Evolutionary conservation across 2,888 invertebrate species (phyloP).

Genomic region (Elegia similella): DNA sequence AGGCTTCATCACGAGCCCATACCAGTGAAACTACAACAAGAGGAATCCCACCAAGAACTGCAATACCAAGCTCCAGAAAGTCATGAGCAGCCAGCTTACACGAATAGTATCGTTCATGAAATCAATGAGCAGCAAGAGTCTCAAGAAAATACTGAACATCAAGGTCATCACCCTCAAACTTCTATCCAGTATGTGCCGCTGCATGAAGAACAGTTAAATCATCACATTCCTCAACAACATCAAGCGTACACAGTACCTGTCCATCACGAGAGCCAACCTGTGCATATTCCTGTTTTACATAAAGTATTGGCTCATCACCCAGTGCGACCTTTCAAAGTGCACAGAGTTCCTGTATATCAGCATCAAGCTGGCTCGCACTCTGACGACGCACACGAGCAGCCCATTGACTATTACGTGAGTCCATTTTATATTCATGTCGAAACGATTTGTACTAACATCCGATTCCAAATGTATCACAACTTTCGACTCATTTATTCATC

Average conservation of each 20-base stretch:
- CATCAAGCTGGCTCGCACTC: constrained; percentile 40
- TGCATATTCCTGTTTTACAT: constrained; percentile 34
- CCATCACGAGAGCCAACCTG: constrained; percentile 41
- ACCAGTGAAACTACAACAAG: constrained; percentile 39
- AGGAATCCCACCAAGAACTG: constrained; percentile 49
- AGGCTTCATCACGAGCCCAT: constrained; percentile 45
- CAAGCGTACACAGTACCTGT: constrained; percentile 34
- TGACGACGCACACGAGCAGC: constrained; percentile 57
- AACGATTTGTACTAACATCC: constrained; percentile 40
- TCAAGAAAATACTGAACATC: constrained; percentile 47
- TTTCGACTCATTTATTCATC: constrained; percentile 64
- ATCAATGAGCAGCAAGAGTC: constrained; percentile 47
- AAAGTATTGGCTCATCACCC: constrained; percentile 28
- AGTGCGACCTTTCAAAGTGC: constrained; percentile 31
- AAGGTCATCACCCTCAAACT: constrained; percentile 31
- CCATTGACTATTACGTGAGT: constrained; percentile 76
- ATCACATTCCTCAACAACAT: constrained; percentile 27
- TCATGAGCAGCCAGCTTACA: constrained; percentile 42
- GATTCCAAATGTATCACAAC: constrained; percentile 51
- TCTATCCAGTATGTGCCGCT: constrained; percentile 49
- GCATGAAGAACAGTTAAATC: constrained; percentile 32
- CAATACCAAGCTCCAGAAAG: constrained; percentile 35
- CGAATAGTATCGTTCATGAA: constrained; percentile 53
- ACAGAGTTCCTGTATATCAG: constrained; percentile 36
- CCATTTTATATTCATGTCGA: constrained; percentile 27